Evolutionary conservation across 1,140 invertebrate species (phyloP).

Genomic region (Chelonus insularis): DNA sequence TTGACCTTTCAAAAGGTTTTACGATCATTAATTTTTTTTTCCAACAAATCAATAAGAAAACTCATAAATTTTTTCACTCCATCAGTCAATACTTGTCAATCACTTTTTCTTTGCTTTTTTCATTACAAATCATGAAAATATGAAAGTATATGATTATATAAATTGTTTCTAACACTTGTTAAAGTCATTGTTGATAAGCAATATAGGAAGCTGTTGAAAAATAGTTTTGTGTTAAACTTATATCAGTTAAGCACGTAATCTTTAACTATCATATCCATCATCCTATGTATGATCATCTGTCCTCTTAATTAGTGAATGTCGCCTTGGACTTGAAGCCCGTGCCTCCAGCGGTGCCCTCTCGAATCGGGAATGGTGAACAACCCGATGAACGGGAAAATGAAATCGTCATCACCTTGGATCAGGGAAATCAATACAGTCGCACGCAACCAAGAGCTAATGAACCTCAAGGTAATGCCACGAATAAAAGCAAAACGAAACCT

Average conservation of each 20-base stretch:
- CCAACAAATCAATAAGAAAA: no score
- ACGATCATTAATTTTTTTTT: no score
- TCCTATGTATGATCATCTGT: conserved; percentile 32
- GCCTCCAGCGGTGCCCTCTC: conserved; percentile 51
- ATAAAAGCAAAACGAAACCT: conserved; percentile 16
- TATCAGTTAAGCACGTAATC: not conserved
- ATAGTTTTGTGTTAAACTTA: not conserved
- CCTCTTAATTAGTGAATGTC: conserved; percentile 46
- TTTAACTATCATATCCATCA: conserved; percentile 14
- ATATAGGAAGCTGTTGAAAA: no score
- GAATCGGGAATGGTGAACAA: conserved; percentile 53
- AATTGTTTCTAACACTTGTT: no score
- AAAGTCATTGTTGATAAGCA: no score
- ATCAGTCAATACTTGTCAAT: no score
- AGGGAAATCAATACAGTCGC: conserved; percentile 60
- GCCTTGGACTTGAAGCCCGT: conserved; percentile 57
- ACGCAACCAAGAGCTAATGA: conserved; percentile 59
- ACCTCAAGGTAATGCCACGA: conserved; percentile 55
- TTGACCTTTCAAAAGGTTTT: no score
- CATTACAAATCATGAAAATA: no score
- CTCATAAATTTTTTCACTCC: no score
- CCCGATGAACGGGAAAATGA: conserved; percentile 58
- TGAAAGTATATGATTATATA: no score
- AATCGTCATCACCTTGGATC: conserved; percentile 60
- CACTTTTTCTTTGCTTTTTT: no score